Evolutionary conservation across 2,113 vertebrate species (phyloP), one percentile per base, ranked within the genome.

Genomic region (Calidris pugnax): DNA sequence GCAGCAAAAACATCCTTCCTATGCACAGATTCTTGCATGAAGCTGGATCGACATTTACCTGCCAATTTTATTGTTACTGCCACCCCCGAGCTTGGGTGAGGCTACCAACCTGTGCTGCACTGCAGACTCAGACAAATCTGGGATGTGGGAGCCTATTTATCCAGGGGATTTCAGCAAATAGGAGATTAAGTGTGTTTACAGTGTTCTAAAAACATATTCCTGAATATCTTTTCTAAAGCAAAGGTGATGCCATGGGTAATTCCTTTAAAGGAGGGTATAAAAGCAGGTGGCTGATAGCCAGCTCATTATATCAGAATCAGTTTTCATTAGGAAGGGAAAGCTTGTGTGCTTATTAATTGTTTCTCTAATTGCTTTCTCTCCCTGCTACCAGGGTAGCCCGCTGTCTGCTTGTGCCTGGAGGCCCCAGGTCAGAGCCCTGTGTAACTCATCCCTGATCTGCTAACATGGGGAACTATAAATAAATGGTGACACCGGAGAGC

Each of bases 391-490:
- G 73, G 51, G 66, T 68, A 91, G 63, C 33, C 81, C 2, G 0
- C 66, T 93, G 84, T 8, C 81, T 90, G 85, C 67, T 57, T 87
- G 30, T 62, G 81, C 85, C 87, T 85, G n/a, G 74, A 88, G 89
- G 87, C 60, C 77, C 22, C 71, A 47, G 84, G 71, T 71, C 95
- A 91, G 67, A 91, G 67, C 69, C 56, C 87, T 73, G 63, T 5
- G 21, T 95, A 91, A 59, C 74, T 83, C 87, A 89, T 62, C 53
- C 41, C 68, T 85, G 89, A 88, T 83, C 87, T 83, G 59, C 62
- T 79, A 76, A 73, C 66, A 72, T 28, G 48, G 43, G 30, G 78
- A 95, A 55, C 95, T 96, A 96, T 96, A 96, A 97, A 96, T 96
- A 96, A 85, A 73, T 26, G 26, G 50, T 96, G 96, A 96, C 90